These are phyloP conservation scores for Aethes cnicana DNA, from an alignment of 2,888 invertebrate genomes.

Conservation along the genomic window DNA sequence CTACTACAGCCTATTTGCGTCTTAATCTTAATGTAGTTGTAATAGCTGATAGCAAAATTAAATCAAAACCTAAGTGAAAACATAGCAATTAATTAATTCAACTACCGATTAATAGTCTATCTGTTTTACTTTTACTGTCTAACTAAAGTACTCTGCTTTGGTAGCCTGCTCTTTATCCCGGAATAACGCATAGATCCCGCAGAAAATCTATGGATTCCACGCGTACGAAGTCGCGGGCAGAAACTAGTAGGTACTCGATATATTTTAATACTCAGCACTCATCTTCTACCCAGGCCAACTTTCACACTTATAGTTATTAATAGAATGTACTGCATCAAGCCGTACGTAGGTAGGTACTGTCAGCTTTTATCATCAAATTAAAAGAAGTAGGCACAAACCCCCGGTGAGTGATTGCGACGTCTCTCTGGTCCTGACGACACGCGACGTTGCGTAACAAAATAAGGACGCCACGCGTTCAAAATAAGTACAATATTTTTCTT, in stretches of 20 bases:
- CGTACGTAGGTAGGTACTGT: not conserved
- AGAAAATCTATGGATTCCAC: too few species aligned
- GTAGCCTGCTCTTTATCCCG: too few species aligned
- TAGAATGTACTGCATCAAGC: not conserved
- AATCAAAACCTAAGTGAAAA: too few species aligned
- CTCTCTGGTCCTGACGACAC: not conserved
- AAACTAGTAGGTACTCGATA: not conserved
- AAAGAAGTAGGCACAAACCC: slow-evolving; percentile 6
- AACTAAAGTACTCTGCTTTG: too few species aligned
- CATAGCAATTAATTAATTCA: too few species aligned
- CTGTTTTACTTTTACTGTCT: too few species aligned
- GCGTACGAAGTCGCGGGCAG: too few species aligned
- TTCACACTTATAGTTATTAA: too few species aligned
- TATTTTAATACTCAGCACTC: too few species aligned
- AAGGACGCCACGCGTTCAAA: slow-evolving; percentile 8
- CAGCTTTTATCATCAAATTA: not conserved
- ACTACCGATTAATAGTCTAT: too few species aligned
- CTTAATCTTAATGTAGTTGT: not conserved
- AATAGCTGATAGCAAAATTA: not conserved
- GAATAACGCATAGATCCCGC: too few species aligned
- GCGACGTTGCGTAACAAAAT: slow-evolving; percentile 8
- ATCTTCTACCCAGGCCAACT: too few species aligned
- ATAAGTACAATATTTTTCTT: not conserved
- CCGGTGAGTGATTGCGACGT: slow-evolving; percentile 12
- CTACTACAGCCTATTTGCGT: not conserved